phyloP scores from a whole-genome alignment of 2,797 vertebrate genomes.

The Cyclopterus lumpus region DNA sequence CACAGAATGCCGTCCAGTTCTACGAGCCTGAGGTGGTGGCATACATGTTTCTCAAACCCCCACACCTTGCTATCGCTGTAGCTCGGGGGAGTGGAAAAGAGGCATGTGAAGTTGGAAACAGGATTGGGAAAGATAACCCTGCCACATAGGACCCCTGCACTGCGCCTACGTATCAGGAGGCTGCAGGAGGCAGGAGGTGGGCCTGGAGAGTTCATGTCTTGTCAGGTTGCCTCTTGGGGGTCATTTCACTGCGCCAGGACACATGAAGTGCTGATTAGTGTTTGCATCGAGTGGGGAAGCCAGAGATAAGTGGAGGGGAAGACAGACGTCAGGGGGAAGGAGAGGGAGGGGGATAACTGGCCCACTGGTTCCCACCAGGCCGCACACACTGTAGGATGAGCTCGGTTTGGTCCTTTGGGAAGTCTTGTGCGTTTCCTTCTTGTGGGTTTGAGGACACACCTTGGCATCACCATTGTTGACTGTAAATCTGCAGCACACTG shows the following conservation, averaged over 20 bases:
- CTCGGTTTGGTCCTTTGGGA: conserved; percentile 40
- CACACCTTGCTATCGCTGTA: conserved; percentile 90
- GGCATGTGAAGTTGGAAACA: conserved; percentile 83
- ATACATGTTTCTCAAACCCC: conserved; percentile 86
- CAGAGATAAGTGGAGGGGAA: conserved; percentile 80
- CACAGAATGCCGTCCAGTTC: conserved; percentile 66
- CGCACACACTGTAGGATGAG: conserved; percentile 30
- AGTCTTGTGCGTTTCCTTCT: conserved; percentile 31
- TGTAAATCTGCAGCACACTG: conserved; percentile 24
- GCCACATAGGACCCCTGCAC: conserved; percentile 50
- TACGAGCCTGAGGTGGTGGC: conserved; percentile 73
- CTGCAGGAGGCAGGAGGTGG: conserved; percentile 61
- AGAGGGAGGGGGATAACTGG: conserved; percentile 65
- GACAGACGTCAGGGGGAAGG: conserved; percentile 77
- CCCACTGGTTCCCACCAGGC: conserved; percentile 73
- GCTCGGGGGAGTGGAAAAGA: conserved; percentile 74
- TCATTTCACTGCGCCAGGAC: conserved; percentile 64
- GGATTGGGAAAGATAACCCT: conserved; percentile 77
- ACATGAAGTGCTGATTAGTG: conserved; percentile 81
- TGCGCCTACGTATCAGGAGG: conserved; percentile 67
- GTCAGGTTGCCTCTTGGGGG: conserved; percentile 74
- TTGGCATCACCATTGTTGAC: conserved; percentile 16
- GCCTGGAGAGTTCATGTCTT: conserved; percentile 73
- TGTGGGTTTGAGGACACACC: conserved; percentile 32
- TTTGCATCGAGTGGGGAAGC: conserved; percentile 70